Evolutionary conservation across 2,888 invertebrate genomes (phyloP).

Genomic region (Hedya salicella): DNA sequence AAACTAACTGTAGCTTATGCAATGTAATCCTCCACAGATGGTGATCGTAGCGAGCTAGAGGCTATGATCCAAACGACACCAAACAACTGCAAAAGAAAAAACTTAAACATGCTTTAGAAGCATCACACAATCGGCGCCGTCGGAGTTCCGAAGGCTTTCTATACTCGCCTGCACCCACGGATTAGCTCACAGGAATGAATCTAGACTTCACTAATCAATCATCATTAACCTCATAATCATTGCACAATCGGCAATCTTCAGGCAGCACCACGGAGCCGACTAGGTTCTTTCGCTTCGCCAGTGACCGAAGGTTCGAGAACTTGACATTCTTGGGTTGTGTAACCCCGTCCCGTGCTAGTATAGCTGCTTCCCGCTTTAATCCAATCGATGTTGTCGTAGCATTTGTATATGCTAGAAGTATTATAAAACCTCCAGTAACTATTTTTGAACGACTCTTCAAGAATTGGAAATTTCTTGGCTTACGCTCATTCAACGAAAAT

Average conservation of each 20-base stretch:
- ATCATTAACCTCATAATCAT: slow-evolving; percentile 66
- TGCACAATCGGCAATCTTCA: slow-evolving; percentile 75
- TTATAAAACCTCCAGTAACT: slow-evolving; percentile 6
- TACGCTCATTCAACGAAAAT: neutral
- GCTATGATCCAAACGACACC: slow-evolving; percentile 86
- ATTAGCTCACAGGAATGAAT: slow-evolving; percentile 80
- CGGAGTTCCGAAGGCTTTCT: slow-evolving; percentile 78
- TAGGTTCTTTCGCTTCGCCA: slow-evolving; percentile 76
- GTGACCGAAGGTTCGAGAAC: slow-evolving; percentile 74
- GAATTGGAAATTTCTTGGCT: no score
- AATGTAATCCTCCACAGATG: slow-evolving; percentile 85
- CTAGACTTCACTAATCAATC: slow-evolving; percentile 68
- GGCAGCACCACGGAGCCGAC: slow-evolving; percentile 73
- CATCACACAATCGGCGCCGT: slow-evolving; percentile 69
- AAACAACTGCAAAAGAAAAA: slow-evolving; percentile 86
- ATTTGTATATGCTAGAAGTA: slow-evolving; percentile 7
- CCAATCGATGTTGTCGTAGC: slow-evolving; percentile 57
- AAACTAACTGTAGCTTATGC: slow-evolving; percentile 79
- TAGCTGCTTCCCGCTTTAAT: slow-evolving; percentile 63
- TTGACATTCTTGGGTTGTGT: slow-evolving; percentile 60
- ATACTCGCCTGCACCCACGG: slow-evolving; percentile 81
- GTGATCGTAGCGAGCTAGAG: slow-evolving; percentile 85
- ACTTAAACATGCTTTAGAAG: slow-evolving; percentile 85
- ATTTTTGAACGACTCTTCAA: neutral
- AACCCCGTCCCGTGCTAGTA: slow-evolving; percentile 55